These are phyloP conservation scores for Ceryle rudis DNA, from an alignment of 2,797 vertebrate species.

Conservation along the genomic window DNA sequence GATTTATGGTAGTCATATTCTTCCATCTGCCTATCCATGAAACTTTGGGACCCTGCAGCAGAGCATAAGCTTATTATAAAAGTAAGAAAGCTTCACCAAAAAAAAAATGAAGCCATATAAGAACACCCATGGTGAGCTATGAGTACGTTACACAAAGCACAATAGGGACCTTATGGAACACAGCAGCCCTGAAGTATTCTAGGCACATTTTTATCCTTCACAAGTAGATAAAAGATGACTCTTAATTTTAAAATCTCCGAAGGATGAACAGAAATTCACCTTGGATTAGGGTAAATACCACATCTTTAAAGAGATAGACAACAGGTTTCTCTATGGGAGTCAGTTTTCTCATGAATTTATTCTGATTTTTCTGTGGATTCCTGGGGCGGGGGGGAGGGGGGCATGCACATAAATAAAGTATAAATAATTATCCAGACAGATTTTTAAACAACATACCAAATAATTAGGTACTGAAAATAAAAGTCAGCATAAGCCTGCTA, in stretches of 20 bases:
- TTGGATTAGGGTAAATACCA: not conserved
- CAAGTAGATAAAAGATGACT: slow-evolving; percentile 26
- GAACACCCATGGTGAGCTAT: slow-evolving; percentile 18
- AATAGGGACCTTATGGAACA: not conserved
- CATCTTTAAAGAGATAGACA: not conserved
- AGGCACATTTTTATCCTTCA: slow-evolving; percentile 20
- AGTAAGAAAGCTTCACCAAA: slow-evolving; percentile 6
- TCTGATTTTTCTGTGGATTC: slow-evolving; percentile 5
- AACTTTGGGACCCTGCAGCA: not conserved
- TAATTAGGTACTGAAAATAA: not conserved
- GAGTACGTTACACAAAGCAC: not conserved
- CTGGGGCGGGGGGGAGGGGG: not conserved
- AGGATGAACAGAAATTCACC: slow-evolving; percentile 23
- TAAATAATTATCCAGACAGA: not conserved
- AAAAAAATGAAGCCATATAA: slow-evolving; percentile 6
- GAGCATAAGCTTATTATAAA: slow-evolving; percentile 39
- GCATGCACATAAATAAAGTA: not conserved
- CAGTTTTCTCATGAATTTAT: not conserved
- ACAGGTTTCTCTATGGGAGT: not conserved
- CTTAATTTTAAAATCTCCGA: not conserved
- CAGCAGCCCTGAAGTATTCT: slow-evolving; percentile 12
- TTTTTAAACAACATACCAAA: not conserved
- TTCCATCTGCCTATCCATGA: slow-evolving; percentile 24
- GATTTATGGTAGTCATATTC: slow-evolving; percentile 26
- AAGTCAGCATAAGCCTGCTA: not conserved